These are phyloP conservation scores for Myiotriccus ornatus DNA, from an alignment of 2,797 vertebrate species.

Conservation along the genomic window DNA sequence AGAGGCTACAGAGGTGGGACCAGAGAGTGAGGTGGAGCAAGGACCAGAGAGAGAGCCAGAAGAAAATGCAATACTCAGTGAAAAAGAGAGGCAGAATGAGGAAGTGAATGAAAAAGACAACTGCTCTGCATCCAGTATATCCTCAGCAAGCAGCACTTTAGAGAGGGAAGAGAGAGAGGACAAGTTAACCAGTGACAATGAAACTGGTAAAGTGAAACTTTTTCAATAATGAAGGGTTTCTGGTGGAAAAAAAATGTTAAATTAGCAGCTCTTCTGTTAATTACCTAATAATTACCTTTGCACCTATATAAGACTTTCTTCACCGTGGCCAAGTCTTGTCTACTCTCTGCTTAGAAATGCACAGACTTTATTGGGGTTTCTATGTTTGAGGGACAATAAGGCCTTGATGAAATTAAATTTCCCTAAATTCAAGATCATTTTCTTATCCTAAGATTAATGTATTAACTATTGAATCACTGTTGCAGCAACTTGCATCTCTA, in stretches of 20 bases:
- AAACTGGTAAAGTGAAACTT: conserved; percentile 80
- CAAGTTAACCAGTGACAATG: conserved; percentile 82
- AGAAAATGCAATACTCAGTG: conserved; percentile 86
- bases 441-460: background rate
- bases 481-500: background rate
- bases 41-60: conserved; percentile 82
- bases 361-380: background rate
- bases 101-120: conserved; percentile 98
- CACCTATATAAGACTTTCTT: background rate
- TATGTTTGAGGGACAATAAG: background rate
- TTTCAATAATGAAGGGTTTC: conserved; percentile 44
- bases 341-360: background rate
- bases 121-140: conserved; percentile 97
- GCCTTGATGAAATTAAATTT: background rate
- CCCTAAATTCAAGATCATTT: background rate
- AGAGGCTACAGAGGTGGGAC: conserved; percentile 70
- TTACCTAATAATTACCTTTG: background rate
- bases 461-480: background rate
- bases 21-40: conserved; percentile 78
- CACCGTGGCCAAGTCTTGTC: background rate
- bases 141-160: conserved; percentile 95
- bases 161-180: conserved; percentile 95
- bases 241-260: background rate
- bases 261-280: background rate
- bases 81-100: conserved; percentile 96